Conservation (phyloP, 2,113 vertebrate genomes). For the Plestiodon gilberti region DNA sequence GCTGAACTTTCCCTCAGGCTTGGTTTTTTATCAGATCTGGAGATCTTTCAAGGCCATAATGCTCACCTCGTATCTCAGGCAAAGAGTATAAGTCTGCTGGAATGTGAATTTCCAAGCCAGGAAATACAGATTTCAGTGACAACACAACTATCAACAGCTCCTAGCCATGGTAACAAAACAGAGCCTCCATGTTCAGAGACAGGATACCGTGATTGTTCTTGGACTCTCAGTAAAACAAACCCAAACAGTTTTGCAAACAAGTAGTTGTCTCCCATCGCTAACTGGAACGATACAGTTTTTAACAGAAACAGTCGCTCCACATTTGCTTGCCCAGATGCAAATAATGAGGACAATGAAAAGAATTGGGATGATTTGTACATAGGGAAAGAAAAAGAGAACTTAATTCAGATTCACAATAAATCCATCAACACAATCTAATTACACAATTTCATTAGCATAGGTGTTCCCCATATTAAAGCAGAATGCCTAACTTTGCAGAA, state of each 20-base stretch:
- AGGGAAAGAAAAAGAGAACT: neutral
- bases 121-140: too few species aligned
- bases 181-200: too few species aligned
- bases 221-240: neutral
- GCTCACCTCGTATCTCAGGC: neutral
- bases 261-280: neutral
- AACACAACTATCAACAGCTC: too few species aligned
- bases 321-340: neutral
- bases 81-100: neutral
- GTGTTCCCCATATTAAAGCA: neutral
- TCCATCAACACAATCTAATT: slow-evolving; percentile 29
- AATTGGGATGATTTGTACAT: slow-evolving; percentile 4
- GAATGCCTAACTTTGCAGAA: neutral
- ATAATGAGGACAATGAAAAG: neutral
- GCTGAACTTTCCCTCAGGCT: too few species aligned
- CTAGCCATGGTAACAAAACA: too few species aligned
- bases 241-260: neutral
- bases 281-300: neutral
- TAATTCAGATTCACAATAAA: neutral
- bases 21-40: too few species aligned
- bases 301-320: neutral
- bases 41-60: neutral
- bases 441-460: neutral
- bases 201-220: too few species aligned
- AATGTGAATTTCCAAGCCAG: too few species aligned